Conservation (phyloP, 2,888 invertebrate species). For the Drosophila limbata region DNA sequence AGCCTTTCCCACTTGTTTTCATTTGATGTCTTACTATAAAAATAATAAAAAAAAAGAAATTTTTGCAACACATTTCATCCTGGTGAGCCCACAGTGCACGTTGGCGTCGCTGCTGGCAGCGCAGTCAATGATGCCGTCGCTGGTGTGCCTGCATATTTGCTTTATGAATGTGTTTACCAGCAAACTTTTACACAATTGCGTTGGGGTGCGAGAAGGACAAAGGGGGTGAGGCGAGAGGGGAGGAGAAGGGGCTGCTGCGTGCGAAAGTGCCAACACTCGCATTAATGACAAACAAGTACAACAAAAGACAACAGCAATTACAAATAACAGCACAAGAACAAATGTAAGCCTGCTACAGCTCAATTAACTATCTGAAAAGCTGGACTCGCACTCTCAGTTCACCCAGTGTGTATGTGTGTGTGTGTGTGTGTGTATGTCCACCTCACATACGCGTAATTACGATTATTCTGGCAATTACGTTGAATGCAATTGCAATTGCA, state of each 20-base stretch:
- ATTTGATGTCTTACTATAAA: no score
- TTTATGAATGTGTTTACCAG: slow-evolving; percentile 80
- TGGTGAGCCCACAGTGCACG: slow-evolving; percentile 25
- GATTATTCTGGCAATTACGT: slow-evolving; percentile 74
- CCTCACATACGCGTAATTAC: slow-evolving; percentile 60
- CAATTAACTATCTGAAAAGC: slow-evolving; percentile 72
- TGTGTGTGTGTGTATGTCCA: slow-evolving; percentile 26
- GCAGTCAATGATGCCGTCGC: slow-evolving; percentile 25
- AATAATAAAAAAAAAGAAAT: no score
- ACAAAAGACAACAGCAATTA: slow-evolving; percentile 51
- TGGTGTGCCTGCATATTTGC: slow-evolving; percentile 72
- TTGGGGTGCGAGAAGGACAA: slow-evolving; percentile 18
- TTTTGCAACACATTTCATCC: neutral
- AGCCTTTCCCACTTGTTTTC: no score
- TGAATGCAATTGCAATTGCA: slow-evolving; percentile 58
- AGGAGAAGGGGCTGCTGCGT: slow-evolving; percentile 46
- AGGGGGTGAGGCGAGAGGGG: neutral
- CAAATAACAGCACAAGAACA: slow-evolving; percentile 66
- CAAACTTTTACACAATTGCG: slow-evolving; percentile 65
- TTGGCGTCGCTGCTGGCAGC: slow-evolving; percentile 24
- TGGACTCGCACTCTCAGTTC: slow-evolving; percentile 12
- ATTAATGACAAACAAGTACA: slow-evolving; percentile 70
- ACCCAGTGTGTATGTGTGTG: slow-evolving; percentile 5
- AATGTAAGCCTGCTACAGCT: slow-evolving; percentile 74
- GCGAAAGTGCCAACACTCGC: slow-evolving; percentile 79